These are phyloP conservation scores for Trissolcus basalis DNA, from an alignment of 1,140 invertebrate species.

Conservation along the genomic window DNA sequence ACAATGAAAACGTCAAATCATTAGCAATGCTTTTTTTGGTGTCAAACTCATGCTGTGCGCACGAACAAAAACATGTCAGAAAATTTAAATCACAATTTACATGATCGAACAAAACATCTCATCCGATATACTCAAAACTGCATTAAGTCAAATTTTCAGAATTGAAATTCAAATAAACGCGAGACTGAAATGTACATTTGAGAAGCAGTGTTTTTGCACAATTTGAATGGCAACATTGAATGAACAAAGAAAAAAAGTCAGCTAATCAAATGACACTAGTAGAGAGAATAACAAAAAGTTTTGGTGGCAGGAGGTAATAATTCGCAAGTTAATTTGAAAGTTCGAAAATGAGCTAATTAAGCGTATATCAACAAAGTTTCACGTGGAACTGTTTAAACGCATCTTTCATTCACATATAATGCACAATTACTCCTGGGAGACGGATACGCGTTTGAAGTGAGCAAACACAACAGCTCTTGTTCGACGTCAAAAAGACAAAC, in stretches of 20 bases:
- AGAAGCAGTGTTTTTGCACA: no score
- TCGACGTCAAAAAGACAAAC: conserved; percentile 49
- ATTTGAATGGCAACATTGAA: no score
- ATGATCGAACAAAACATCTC: no score
- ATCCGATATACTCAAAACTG: no score
- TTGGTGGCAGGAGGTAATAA: no score
- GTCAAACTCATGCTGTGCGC: not conserved
- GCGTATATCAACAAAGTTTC: conserved; percentile 10
- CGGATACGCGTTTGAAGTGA: conserved; percentile 13
- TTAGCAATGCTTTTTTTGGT: conserved; percentile 34
- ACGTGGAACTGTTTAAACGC: conserved; percentile 8
- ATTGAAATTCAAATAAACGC: no score
- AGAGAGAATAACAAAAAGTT: no score
- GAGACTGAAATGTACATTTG: no score
- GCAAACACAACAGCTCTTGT: conserved; percentile 32
- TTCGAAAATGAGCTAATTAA: conserved; percentile 6
- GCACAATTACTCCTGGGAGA: conserved; percentile 25
- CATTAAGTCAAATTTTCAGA: no score
- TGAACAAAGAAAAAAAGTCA: no score
- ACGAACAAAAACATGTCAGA: not conserved
- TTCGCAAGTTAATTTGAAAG: no score
- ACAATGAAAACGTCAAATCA: conserved; percentile 51
- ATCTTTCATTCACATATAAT: conserved; percentile 17
- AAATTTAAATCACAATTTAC: not conserved
- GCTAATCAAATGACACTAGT: no score